Base-by-base conservation (phyloP, 2,888 invertebrate species). In the Eupithecia tripunctaria region DNA sequence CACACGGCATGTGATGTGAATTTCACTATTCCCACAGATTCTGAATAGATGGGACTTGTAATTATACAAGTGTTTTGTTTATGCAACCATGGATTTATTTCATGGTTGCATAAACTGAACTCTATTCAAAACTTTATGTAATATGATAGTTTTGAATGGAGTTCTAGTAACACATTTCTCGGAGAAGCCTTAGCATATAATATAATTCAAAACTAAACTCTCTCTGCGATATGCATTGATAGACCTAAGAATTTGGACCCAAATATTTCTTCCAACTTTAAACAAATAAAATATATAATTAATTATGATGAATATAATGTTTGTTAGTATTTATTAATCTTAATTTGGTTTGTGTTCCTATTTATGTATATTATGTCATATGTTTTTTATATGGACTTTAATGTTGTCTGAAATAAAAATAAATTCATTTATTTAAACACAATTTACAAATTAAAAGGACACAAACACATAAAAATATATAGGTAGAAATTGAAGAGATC, bases 21-120 rank as follows among this genome's bases (percentile, higher is more conserved):
- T 56, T 63, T 63, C 18, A 69, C 47, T 69, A 51, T 63, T 69
- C 21, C 29, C 66, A 66, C 47, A 47, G 47, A 29, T 47, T 29
- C 29, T 43, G n/a, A 47, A 43, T 66, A 29, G 43, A 47, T 21
- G 62, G 62, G 18, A 63, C 14, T 25, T 47, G 10, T 59, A 62
- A 29, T 32, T 62, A 62, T 36, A 32, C 36, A 21, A 36, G 27
- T 63, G 32, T 7, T 36, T 36, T 36, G 27, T 63, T 63, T 63
- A 63, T 63, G 36, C 32, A 63, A 63, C 21, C 62, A 63, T 27
- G 18, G 29, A 29, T 63, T 56, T 10, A 51, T 25, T 25, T 5
- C 56, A 56, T 56, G 21, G 56, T 56, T 56, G 25, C 56, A 51
- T 51, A 56, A 25, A 5, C 6, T 51, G 47, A 51, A 51, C 25